These are phyloP conservation scores for Melanotaenia duboulayi DNA, from an alignment of 2,113 vertebrate species.

Conservation along the genomic window DNA sequence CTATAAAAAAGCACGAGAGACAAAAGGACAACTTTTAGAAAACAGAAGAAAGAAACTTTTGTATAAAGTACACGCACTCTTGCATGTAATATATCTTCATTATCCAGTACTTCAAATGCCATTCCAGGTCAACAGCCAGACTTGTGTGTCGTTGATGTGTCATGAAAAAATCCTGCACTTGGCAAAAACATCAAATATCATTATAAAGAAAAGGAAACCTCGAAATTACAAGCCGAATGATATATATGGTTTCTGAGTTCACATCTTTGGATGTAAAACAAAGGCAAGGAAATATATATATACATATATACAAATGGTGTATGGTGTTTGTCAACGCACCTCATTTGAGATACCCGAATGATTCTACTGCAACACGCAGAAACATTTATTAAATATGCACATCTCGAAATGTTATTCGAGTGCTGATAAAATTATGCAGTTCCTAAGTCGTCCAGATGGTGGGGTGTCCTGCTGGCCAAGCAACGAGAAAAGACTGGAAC, in stretches of 20 bases:
- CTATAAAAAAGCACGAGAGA: neutral
- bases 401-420: neutral
- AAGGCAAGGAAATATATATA: neutral
- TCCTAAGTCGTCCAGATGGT: conserved; percentile 76
- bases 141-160: neutral
- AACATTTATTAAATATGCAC: neutral
- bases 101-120: neutral
- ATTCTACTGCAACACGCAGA: neutral
- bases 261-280: neutral
- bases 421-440: conserved; percentile 56
- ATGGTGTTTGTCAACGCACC: neutral
- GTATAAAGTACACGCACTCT: neutral
- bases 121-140: neutral
- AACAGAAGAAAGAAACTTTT: neutral
- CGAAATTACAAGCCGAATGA: neutral
- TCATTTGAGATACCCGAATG: neutral
- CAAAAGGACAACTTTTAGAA: neutral
- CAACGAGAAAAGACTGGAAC: neutral
- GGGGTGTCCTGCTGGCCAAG: conserved; percentile 64
- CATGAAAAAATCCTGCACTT: neutral
- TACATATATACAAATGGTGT: neutral
- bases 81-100: neutral
- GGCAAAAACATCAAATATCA: rapidly evolving
- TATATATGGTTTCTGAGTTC: neutral
- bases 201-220: neutral